Conservation (phyloP, 2,888 invertebrate species). For the Gerris lacustris region DNA sequence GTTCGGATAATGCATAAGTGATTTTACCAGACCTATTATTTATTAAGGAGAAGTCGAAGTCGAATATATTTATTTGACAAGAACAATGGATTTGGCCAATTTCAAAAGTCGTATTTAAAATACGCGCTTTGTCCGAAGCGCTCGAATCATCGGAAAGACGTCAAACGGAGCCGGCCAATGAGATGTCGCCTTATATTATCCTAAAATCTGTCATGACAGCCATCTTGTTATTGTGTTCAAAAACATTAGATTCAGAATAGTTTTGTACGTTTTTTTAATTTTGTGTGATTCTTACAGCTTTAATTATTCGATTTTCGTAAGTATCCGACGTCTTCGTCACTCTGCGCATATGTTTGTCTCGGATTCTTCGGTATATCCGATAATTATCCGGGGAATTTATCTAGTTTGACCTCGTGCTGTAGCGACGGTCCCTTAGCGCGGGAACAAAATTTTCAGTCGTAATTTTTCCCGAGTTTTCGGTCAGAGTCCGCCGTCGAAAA, state of each 20-base stretch:
- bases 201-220: slow-evolving; percentile 18
- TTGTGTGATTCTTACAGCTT: slow-evolving; percentile 22
- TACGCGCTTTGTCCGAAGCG: too few species aligned
- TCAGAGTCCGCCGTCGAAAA: too few species aligned
- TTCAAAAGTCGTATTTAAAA: too few species aligned
- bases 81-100: too few species aligned
- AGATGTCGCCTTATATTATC: neutral
- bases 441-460: slow-evolving; percentile 16
- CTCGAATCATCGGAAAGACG: too few species aligned
- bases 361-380: too few species aligned
- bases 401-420: slow-evolving; percentile 17
- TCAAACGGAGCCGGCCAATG: neutral
- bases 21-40: too few species aligned
- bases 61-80: too few species aligned
- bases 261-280: slow-evolving; percentile 26
- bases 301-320: slow-evolving; percentile 26
- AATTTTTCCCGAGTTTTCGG: neutral
- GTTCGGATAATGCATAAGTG: too few species aligned
- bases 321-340: slow-evolving; percentile 6
- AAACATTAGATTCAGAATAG: slow-evolving; percentile 27
- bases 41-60: too few species aligned
- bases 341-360: too few species aligned
- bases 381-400: too few species aligned
- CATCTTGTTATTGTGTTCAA: slow-evolving; percentile 31
- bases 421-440: slow-evolving; percentile 17